phyloP scores from a whole-genome alignment of 1,140 invertebrate genomes.

The Heliconius nattereri region DNA sequence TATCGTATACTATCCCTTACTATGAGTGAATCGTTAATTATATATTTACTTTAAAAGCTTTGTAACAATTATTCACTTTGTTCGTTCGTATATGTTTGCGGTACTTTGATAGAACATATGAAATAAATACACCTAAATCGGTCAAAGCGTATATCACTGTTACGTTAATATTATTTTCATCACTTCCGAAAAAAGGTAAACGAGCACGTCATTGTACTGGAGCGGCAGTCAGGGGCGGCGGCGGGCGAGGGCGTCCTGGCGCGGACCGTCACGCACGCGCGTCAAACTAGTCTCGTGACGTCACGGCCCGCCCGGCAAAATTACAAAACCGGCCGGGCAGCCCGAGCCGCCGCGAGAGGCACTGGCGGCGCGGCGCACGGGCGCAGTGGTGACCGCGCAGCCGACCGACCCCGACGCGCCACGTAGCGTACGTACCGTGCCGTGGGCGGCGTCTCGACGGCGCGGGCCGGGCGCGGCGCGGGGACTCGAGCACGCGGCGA shows the following conservation, averaged over 20 bases:
- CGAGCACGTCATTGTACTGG: slow-evolving; percentile 74
- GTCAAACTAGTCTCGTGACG: slow-evolving; percentile 79
- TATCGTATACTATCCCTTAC: slow-evolving; percentile 47
- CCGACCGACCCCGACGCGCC: slow-evolving; percentile 76
- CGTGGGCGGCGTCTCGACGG: slow-evolving; percentile 74
- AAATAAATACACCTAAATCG: background rate
- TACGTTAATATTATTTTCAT: slow-evolving; percentile 29
- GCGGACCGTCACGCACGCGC: slow-evolving; percentile 72
- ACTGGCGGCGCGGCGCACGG: slow-evolving; percentile 66
- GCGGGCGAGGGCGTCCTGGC: slow-evolving; percentile 66
- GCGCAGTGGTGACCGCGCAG: slow-evolving; percentile 76
- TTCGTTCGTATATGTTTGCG: background rate
- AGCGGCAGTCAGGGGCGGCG: slow-evolving; percentile 71
- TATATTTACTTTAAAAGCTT: slow-evolving; percentile 6
- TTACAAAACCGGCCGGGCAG: slow-evolving; percentile 77
- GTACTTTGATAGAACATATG: background rate
- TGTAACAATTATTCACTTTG: slow-evolving; percentile 20
- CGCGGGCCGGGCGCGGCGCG: slow-evolving; percentile 69
- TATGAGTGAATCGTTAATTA: slow-evolving; percentile 34
- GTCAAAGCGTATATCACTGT: slow-evolving; percentile 14
- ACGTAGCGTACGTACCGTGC: slow-evolving; percentile 46
- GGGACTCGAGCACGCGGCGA: slow-evolving; percentile 71
- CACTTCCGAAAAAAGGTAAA: slow-evolving; percentile 49
- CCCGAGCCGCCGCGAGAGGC: slow-evolving; percentile 35
- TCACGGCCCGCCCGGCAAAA: slow-evolving; percentile 76